A percentile compares a stretch with the other conserved stretches of the same genome.
Conservation (phyloP, 2,113 vertebrate species). For the Eolophus roseicapilla region DNA sequence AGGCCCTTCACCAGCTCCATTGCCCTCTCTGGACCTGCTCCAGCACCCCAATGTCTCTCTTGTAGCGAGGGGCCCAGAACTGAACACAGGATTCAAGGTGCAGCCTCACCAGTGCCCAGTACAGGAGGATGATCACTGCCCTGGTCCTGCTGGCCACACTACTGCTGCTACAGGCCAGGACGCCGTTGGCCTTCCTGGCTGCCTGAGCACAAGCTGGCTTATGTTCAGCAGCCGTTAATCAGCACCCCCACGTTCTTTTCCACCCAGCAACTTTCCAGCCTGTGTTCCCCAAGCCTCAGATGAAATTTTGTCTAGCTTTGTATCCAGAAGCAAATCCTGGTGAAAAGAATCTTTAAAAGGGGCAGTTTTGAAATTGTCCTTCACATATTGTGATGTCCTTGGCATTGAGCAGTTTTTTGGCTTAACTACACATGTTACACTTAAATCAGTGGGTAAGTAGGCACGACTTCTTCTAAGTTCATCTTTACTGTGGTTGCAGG, state of each 20-base stretch:
- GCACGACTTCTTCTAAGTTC: background rate
- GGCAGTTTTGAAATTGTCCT: background rate
- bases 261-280: background rate
- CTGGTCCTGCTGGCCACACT: background rate
- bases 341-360: background rate
- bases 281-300: background rate
- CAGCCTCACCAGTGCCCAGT: background rate
- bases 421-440: background rate
- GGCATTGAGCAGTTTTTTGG: background rate
- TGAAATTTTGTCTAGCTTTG: background rate
- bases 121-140: too few species aligned
- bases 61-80: background rate
- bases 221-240: background rate
- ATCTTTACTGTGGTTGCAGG: background rate
- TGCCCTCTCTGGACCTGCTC: background rate
- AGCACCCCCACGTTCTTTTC: background rate
- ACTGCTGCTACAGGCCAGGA: background rate
- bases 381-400: background rate
- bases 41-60: background rate
- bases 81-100: background rate
- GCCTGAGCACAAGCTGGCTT: background rate
- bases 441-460: background rate
- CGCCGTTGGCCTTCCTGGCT: background rate
- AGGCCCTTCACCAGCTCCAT: background rate
- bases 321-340: background rate